These are phyloP conservation scores for Limosa lapponica DNA, from an alignment of 2,797 vertebrate genomes.

Conservation along the genomic window DNA sequence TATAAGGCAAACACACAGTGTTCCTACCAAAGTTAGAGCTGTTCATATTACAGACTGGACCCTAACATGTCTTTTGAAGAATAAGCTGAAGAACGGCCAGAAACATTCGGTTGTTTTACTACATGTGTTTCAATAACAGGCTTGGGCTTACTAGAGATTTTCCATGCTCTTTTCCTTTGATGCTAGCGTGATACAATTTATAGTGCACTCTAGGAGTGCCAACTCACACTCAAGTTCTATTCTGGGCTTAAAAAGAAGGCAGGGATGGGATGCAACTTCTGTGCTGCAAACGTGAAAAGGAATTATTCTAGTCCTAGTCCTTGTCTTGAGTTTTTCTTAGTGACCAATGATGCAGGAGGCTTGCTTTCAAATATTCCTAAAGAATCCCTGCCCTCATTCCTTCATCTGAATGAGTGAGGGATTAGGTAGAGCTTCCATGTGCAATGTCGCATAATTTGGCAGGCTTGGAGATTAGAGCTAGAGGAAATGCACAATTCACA, in stretches of 20 bases:
- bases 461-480: not conserved
- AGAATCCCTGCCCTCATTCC: conserved; percentile 4
- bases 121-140: conserved; percentile 22
- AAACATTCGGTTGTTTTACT: conserved; percentile 33
- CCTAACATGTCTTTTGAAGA: conserved; percentile 16
- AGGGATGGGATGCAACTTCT: not conserved
- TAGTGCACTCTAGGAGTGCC: not conserved
- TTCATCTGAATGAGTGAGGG: not conserved
- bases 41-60: not conserved
- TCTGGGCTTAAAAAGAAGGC: not conserved
- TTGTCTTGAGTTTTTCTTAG: not conserved
- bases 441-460: not conserved
- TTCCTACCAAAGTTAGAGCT: not conserved
- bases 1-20: not conserved
- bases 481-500: not conserved
- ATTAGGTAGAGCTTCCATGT: not conserved
- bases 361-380: conserved; percentile 1
- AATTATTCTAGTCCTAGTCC: not conserved
- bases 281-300: not conserved
- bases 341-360: not conserved
- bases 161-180: conserved; percentile 28
- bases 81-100: conserved; percentile 20
- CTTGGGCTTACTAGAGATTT: conserved; percentile 31
- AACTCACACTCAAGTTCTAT: conserved; percentile 4
- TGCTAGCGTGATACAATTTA: conserved; percentile 27